Conservation (phyloP, 2,888 invertebrate species). For the Ormyrus rosae region DNA sequence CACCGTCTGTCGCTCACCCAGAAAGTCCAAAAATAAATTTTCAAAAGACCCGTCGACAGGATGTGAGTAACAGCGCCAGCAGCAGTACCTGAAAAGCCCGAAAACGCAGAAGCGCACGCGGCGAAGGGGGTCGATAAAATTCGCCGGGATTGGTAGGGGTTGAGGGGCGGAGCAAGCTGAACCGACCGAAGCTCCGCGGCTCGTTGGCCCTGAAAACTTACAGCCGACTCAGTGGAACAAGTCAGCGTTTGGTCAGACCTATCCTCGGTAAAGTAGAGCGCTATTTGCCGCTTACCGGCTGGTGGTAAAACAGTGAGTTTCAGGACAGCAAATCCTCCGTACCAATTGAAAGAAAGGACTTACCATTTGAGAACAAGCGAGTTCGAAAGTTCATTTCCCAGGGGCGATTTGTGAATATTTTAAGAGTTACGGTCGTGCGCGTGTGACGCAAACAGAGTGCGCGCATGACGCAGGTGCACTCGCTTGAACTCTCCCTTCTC, state of each 20-base stretch:
- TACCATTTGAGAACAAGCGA: not conserved
- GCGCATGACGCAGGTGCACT: conserved; percentile 46
- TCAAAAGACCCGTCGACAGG: conserved; percentile 35
- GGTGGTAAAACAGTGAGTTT: not conserved
- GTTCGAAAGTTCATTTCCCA: not conserved
- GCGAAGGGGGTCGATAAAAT: conserved; percentile 52
- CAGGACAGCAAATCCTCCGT: not conserved
- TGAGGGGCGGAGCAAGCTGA: conserved; percentile 9
- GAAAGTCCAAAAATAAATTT: conserved; percentile 49
- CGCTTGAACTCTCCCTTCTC: conserved; percentile 6
- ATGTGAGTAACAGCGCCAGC: not conserved
- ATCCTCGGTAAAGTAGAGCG: conserved; percentile 24
- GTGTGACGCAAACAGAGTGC: conserved; percentile 43
- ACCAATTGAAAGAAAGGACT: not conserved
- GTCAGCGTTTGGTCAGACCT: conserved; percentile 20
- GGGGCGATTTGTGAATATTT: conserved; percentile 10
- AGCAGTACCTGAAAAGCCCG: conserved; percentile 23
- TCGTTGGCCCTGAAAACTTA: conserved; percentile 36
- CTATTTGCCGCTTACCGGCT: not conserved
- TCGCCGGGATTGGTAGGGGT: conserved; percentile 16
- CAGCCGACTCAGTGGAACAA: conserved; percentile 16
- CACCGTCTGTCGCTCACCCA: not conserved
- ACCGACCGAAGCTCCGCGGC: conserved; percentile 36
- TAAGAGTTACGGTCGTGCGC: conserved; percentile 1
- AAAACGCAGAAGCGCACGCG: conserved; percentile 46